Conservation (phyloP, 2,797 vertebrate species). For the Notolabrus celidotus region DNA sequence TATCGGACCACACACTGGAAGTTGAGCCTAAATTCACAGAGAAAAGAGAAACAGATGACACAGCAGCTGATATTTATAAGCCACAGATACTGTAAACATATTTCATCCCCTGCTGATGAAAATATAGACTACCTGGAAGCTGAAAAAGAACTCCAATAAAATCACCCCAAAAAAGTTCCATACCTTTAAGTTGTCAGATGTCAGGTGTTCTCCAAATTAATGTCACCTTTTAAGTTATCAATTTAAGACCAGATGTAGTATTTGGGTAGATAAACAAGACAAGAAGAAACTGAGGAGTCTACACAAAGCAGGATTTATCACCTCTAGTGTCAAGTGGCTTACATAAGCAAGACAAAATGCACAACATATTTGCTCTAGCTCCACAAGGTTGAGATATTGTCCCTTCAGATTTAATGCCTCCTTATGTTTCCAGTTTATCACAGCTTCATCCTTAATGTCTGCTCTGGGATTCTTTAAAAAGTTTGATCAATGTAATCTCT, state of each 20-base stretch:
- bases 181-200: neutral
- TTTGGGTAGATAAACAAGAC: too few relatives aligned
- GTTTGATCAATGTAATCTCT: slow-evolving; percentile 9
- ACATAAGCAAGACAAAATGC: neutral
- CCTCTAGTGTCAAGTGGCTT: neutral
- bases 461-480: slow-evolving; percentile 3
- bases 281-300: too few relatives aligned
- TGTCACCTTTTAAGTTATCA: neutral
- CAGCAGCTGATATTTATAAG: slow-evolving; percentile 21
- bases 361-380: neutral
- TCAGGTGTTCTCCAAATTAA: slow-evolving; percentile 7
- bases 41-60: slow-evolving; percentile 29
- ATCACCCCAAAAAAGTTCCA: neutral
- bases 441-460: slow-evolving; percentile 3
- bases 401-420: neutral
- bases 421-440: neutral
- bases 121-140: neutral
- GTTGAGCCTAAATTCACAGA: slow-evolving; percentile 14
- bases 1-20: neutral
- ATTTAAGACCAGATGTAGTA: too few relatives aligned
- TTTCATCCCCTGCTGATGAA: neutral
- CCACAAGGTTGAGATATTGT: slow-evolving; percentile 12
- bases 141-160: slow-evolving; percentile 7
- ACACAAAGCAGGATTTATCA: neutral
- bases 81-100: slow-evolving; percentile 2